Evolutionary conservation across 2,113 vertebrate species (phyloP).

Genomic region (Scartelaos histophorus): DNA sequence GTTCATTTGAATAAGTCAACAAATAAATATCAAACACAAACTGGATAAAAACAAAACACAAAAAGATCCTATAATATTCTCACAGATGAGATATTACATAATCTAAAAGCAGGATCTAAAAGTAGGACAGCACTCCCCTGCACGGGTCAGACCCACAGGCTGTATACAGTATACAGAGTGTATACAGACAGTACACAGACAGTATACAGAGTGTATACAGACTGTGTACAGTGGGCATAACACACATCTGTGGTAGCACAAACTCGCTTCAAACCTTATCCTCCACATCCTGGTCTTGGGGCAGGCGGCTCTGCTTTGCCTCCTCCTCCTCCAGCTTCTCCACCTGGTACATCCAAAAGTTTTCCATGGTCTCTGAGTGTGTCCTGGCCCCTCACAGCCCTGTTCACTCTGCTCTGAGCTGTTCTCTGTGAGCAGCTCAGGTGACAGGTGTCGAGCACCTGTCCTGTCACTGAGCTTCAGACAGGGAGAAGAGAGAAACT

Average conservation of each 20-base stretch:
- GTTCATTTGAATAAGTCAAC: too few relatives aligned
- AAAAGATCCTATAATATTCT: too few relatives aligned
- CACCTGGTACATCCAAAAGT: constrained; percentile 90
- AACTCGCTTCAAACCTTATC: constrained; percentile 66
- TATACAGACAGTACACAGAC: too few relatives aligned
- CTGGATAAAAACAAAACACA: too few relatives aligned
- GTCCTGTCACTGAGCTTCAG: background rate
- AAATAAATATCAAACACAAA: background rate
- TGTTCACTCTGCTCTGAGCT: background rate
- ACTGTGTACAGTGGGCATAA: too few relatives aligned
- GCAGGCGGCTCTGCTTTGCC: constrained; percentile 24
- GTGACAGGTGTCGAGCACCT: constrained; percentile 65
- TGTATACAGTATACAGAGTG: too few relatives aligned
- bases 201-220: too few relatives aligned
- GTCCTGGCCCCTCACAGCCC: background rate
- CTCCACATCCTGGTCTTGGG: constrained; percentile 14
- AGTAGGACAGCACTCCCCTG: too few relatives aligned
- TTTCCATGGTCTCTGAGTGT: constrained; percentile 82
- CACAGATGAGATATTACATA: too few relatives aligned
- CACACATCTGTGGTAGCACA: background rate
- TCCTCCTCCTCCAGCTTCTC: constrained; percentile 73
- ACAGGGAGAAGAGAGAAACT: background rate
- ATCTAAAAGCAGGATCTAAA: too few relatives aligned
- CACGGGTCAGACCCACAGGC: too few relatives aligned
- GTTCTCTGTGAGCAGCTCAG: constrained; percentile 31